Evolutionary conservation across 2,888 invertebrate species (phyloP).

Genomic region (Cerceris ruficornis): DNA sequence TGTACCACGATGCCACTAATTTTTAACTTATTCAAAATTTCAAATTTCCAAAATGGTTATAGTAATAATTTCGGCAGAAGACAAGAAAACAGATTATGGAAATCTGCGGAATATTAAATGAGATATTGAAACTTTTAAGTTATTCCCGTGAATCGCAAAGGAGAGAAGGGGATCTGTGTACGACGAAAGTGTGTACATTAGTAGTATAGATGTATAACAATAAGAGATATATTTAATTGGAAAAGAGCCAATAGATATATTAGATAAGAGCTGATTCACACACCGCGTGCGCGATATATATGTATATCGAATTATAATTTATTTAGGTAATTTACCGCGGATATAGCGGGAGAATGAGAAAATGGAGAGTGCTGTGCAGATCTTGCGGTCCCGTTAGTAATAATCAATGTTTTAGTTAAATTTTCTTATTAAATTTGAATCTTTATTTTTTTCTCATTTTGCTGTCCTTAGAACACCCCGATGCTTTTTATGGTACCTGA

Average conservation of each 20-base stretch:
- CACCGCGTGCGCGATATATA: constrained; percentile 1
- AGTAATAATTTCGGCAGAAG: too few relatives aligned
- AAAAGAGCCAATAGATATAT: constrained; percentile 4
- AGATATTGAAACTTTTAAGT: not conserved
- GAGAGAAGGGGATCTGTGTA: not conserved
- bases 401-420: too few relatives aligned
- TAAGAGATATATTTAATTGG: constrained; percentile 2
- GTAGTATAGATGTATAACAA: constrained; percentile 1
- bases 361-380: not conserved
- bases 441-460: too few relatives aligned
- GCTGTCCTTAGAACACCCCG: too few relatives aligned
- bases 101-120: too few relatives aligned
- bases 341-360: not conserved
- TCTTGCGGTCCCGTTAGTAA: too few relatives aligned
- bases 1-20: too few relatives aligned
- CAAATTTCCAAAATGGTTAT: too few relatives aligned
- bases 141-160: not conserved
- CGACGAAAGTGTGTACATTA: constrained; percentile 1
- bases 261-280: not conserved
- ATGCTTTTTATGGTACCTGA: too few relatives aligned
- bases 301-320: constrained; percentile 24
- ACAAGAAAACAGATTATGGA: too few relatives aligned
- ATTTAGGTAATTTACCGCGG: constrained; percentile 10
- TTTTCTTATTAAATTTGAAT: too few relatives aligned
- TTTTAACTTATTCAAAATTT: too few relatives aligned